Percentiles rank a stretch among this genome's conserved stretches.
phyloP scores from a whole-genome alignment of 2,113 vertebrate genomes.

The Macaca mulatta region DNA sequence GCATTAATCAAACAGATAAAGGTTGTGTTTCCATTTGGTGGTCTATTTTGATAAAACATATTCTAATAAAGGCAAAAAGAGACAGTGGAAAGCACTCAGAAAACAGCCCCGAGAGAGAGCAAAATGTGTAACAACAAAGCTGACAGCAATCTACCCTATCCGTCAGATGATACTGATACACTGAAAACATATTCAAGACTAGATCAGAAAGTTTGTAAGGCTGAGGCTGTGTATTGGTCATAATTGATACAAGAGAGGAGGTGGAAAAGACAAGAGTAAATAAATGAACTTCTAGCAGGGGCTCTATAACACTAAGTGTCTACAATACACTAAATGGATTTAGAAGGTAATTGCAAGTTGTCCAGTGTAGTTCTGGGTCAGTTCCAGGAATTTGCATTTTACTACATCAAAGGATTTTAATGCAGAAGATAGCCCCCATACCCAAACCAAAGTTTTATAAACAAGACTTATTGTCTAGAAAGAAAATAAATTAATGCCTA shows the following conservation, averaged over 20 bases:
- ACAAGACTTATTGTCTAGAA: neutral
- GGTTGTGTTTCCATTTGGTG: neutral
- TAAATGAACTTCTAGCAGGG: neutral
- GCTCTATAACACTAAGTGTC: neutral
- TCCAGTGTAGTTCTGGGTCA: neutral
- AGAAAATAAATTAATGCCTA: neutral
- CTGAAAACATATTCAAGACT: conserved; percentile 24
- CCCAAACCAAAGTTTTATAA: neutral
- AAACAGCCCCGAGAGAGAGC: neutral
- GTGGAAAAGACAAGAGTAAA: neutral
- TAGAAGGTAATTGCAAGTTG: neutral
- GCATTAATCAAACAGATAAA: neutral
- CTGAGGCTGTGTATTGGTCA: neutral
- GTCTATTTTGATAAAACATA: conserved; percentile 26
- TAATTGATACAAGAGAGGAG: neutral
- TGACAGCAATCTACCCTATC: neutral
- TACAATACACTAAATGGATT: too few relatives aligned
- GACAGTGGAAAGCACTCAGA: neutral
- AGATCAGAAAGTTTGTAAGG: neutral
- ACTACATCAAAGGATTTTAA: neutral
- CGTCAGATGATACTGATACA: neutral
- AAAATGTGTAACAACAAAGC: conserved; percentile 19
- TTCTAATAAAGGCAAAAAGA: conserved; percentile 5
- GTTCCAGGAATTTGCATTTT: neutral
- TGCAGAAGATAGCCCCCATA: neutral